These are phyloP conservation scores for Gymnarchus niloticus DNA, from an alignment of 2,113 vertebrate species.

Conservation along the genomic window DNA sequence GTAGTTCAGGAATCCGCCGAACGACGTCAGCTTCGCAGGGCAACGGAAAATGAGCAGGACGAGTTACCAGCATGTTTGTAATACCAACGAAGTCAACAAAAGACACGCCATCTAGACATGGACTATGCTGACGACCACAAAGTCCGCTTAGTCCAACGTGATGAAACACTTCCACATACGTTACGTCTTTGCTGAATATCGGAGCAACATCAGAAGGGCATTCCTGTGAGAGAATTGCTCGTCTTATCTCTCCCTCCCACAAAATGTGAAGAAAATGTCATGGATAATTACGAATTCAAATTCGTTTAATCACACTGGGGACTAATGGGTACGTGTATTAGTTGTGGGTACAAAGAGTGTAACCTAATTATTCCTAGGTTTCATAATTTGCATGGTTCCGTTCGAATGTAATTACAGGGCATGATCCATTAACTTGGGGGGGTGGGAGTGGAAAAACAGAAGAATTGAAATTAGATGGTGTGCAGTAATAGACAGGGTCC, in stretches of 20 bases:
- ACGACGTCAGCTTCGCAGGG: conserved; percentile 64
- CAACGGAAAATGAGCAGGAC: background rate
- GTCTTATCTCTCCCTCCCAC: conserved; percentile 22
- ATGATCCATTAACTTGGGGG: conserved; percentile 22
- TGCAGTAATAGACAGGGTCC: conserved; percentile 10
- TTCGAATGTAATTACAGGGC: conserved; percentile 39
- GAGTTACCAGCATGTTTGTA: background rate
- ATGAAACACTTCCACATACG: background rate
- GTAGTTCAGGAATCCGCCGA: conserved; percentile 70
- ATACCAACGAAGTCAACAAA: background rate
- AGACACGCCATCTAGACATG: too few relatives aligned
- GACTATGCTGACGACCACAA: background rate
- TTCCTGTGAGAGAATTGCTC: conserved; percentile 31
- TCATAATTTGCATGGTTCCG: conserved; percentile 27
- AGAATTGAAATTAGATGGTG: conserved; percentile 15
- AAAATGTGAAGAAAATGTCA: conserved; percentile 30
- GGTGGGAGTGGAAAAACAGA: background rate
- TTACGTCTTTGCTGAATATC: background rate
- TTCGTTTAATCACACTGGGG: conserved; percentile 36
- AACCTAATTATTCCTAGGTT: conserved; percentile 39
- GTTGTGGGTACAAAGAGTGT: conserved; percentile 29
- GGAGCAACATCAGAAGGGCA: background rate
- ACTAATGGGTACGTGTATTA: conserved; percentile 33
- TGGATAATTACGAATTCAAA: conserved; percentile 36
- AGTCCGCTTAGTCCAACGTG: background rate